Conservation (phyloP, 2,113 vertebrate species). For the Sisor rabdophorus region DNA sequence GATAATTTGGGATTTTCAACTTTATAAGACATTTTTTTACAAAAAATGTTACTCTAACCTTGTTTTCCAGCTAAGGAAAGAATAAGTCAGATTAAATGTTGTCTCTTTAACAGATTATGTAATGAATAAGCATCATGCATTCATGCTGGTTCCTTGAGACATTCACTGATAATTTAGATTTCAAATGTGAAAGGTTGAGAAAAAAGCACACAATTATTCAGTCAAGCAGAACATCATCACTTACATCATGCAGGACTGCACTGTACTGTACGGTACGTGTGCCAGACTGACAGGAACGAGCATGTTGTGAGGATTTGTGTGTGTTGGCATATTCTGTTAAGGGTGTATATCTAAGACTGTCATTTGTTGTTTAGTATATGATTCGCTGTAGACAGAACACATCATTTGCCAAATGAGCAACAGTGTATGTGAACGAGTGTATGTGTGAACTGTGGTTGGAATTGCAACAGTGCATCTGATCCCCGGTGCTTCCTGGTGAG, state of each 20-base stretch:
- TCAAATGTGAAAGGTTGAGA: background rate
- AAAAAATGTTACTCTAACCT: background rate
- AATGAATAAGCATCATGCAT: too few relatives aligned
- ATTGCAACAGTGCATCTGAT: conserved; percentile 21
- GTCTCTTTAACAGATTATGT: background rate
- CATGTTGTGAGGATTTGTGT: conserved; percentile 26
- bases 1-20: background rate
- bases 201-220: background rate
- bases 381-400: conserved; percentile 37
- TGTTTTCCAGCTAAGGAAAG: background rate
- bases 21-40: background rate
- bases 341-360: conserved; percentile 59
- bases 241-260: conserved; percentile 8
- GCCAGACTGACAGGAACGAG: background rate
- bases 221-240: background rate
- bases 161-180: background rate
- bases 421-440: conserved; percentile 4
- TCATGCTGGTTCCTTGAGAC: background rate
- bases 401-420: conserved; percentile 7
- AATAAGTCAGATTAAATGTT: background rate
- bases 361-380: conserved; percentile 52
- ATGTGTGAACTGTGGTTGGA: conserved; percentile 5
- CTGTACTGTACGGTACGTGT: background rate
- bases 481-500: background rate
- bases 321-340: conserved; percentile 21